Percentiles rank a stretch among this genome's conserved stretches.
These are phyloP conservation scores for Thera britannica DNA, from an alignment of 2,888 invertebrate genomes.

Conservation along the genomic window DNA sequence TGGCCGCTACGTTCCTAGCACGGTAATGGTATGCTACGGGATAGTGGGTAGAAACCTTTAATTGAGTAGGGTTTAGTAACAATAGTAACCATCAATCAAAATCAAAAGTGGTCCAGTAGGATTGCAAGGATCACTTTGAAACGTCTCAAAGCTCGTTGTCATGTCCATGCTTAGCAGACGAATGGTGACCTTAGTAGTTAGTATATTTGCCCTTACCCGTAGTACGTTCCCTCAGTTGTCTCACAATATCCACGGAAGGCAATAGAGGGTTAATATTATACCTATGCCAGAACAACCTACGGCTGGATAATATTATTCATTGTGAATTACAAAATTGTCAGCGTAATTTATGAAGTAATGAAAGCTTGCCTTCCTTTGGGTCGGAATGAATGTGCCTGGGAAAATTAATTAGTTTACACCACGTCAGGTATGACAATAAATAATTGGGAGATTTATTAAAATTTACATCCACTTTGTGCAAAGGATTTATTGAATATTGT, in stretches of 20 bases:
- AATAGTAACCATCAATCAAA: too few relatives aligned
- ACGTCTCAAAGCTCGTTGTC: too few relatives aligned
- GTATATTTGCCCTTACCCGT: neutral
- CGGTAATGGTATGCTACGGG: too few relatives aligned
- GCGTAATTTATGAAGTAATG: constrained; percentile 27
- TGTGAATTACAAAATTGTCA: constrained; percentile 18
- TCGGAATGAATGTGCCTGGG: constrained; percentile 30
- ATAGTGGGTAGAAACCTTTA: too few relatives aligned
- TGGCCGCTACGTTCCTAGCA: too few relatives aligned
- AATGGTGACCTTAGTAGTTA: too few relatives aligned
- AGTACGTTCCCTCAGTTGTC: neutral
- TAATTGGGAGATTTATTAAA: constrained; percentile 7
- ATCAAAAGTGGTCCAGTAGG: too few relatives aligned
- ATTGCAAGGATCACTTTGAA: too few relatives aligned
- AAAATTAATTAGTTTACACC: constrained; percentile 35
- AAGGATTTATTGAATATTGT: neutral
- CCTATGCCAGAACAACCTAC: neutral
- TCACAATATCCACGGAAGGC: neutral
- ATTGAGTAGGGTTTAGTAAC: too few relatives aligned
- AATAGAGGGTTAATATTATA: neutral
- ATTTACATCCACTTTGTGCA: neutral
- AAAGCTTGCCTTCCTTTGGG: constrained; percentile 28
- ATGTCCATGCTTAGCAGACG: too few relatives aligned
- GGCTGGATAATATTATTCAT: neutral
- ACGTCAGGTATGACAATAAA: constrained; percentile 10